Base-by-base conservation (phyloP, 2,888 invertebrate species). In the Pandemis cinnamomeana region DNA sequence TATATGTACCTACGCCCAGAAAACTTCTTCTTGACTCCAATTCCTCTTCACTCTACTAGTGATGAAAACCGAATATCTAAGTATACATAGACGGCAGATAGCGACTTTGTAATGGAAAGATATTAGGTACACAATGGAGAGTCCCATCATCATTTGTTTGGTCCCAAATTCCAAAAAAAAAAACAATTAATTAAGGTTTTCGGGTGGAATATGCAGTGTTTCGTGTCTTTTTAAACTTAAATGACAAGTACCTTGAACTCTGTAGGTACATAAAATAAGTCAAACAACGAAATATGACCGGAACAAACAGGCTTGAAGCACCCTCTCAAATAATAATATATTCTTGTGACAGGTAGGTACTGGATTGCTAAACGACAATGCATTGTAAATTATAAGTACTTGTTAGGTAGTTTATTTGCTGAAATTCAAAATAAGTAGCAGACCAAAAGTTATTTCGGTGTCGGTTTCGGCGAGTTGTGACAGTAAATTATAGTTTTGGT, bases 281-380 rank as follows among this genome's bases (percentile, higher is more conserved):
- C 55, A 67, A 27, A 67, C 48, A 67, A 55, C 8, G 20, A 46
- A 68, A 48, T 72, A 51, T 72, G 68, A 7, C 55, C 72, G 72
- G 72, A 72, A 72, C 68, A 72, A 68, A 72, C 67, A 6, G 41
- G 41, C 71, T 6, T 13, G 44, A 46, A 13, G 64, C 27, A 67
- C 55, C 68, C 68, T 41, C 13, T 68, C 55, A 55, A 7, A 2
- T 44, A 4, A 11, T 46, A 55, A 53, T 55, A 68, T 7, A 55
- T 61, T 60, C 67, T 51, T 27, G 67, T 46, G 11, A 46, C 46
- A 46, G 4, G 2, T 5, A 46, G 4, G 2, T 5, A 44, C 27
- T n/a, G 13, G n/a, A 20, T 36, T 48, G 64, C 48, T 36, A 7
- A 64, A n/a, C 20, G 8, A 7, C 36, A 46, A 13, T 11, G 46